Evolutionary conservation across 2,113 vertebrate species (phyloP).

Genomic region (Hippocampus zosterae): DNA sequence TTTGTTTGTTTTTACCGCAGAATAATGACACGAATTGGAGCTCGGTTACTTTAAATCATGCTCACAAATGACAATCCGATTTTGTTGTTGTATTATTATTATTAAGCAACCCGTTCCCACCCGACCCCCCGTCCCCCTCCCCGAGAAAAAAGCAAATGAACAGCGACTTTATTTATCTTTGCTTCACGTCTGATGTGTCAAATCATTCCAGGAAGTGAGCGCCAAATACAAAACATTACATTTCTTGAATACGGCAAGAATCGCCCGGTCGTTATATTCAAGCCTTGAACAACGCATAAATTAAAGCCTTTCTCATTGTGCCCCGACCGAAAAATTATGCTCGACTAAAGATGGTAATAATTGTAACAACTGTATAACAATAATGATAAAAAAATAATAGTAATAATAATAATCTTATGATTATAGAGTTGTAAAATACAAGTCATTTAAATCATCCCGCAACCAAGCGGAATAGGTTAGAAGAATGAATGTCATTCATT

Average conservation of each 20-base stretch:
- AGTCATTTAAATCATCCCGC: neutral
- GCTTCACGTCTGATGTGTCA: neutral
- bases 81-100: neutral
- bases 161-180: neutral
- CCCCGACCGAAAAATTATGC: no score
- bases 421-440: neutral
- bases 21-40: neutral
- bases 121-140: no score
- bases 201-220: neutral
- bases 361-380: neutral
- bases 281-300: no score
- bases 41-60: neutral
- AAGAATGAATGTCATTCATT: neutral
- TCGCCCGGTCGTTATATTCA: no score
- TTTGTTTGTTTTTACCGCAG: neutral
- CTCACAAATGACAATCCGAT: neutral
- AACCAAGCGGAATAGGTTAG: neutral
- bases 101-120: neutral
- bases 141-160: neutral
- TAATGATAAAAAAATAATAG: neutral
- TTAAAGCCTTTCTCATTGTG: no score
- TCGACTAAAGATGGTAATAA: neutral
- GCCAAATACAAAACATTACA: neutral
- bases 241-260: no score
- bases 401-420: neutral